These are phyloP conservation scores for Sphaerodactylus townsendi DNA, from an alignment of 2,113 vertebrate species.

Conservation along the genomic window DNA sequence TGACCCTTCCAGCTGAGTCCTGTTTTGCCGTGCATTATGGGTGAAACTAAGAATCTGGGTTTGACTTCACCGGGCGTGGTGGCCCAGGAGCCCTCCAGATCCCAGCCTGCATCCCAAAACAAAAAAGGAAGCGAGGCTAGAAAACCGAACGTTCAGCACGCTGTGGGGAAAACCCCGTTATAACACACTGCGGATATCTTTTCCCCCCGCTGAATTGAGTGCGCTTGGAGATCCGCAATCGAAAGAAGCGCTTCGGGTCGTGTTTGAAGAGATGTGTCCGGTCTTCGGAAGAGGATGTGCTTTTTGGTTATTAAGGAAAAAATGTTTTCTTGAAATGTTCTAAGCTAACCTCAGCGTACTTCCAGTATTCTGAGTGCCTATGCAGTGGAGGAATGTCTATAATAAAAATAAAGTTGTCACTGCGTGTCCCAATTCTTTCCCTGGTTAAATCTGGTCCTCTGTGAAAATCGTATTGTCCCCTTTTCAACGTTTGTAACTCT, in stretches of 20 bases:
- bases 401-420: too few relatives aligned
- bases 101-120: not conserved
- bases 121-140: not conserved
- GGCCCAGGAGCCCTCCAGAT: not conserved
- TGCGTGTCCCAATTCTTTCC: not conserved
- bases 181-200: not conserved
- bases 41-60: not conserved
- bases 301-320: not conserved
- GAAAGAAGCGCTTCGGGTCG: too few relatives aligned
- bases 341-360: not conserved
- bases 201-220: not conserved
- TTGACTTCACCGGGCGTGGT: too few relatives aligned
- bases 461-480: fast-evolving
- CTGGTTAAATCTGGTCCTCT: not conserved
- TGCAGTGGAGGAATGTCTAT: too few relatives aligned
- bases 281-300: too few relatives aligned
- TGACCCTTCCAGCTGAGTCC: slow-evolving; percentile 14
- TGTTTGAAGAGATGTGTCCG: too few relatives aligned
- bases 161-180: not conserved
- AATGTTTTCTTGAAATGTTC: not conserved
- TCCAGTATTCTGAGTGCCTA: too few relatives aligned
- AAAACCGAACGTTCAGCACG: too few relatives aligned
- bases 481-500: not conserved
- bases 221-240: not conserved
- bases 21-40: slow-evolving; percentile 47